Conservation (phyloP, 2,797 vertebrate species). For the Trachops cirrhosus region DNA sequence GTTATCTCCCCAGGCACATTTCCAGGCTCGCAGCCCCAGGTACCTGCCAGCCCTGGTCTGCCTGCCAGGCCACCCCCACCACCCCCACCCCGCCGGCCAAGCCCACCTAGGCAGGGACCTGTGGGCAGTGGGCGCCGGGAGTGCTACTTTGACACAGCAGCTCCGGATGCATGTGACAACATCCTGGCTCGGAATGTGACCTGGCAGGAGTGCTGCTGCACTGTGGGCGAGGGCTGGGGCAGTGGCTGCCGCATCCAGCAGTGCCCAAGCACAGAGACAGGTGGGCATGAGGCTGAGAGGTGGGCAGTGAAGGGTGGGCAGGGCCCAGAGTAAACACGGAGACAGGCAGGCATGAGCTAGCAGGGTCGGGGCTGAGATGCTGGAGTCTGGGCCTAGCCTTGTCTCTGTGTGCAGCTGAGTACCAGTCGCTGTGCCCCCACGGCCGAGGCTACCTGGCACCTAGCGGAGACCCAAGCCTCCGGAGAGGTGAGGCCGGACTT, state of each 20-base stretch:
- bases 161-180: slow-evolving; percentile 82
- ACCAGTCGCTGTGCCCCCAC: slow-evolving; percentile 88
- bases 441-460: slow-evolving; percentile 85
- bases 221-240: slow-evolving; percentile 90
- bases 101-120: slow-evolving; percentile 42
- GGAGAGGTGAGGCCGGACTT: slow-evolving; percentile 50
- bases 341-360: neutral
- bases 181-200: slow-evolving; percentile 87
- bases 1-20: slow-evolving; percentile 34
- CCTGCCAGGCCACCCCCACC: slow-evolving; percentile 5
- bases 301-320: neutral
- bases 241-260: slow-evolving; percentile 83
- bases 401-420: slow-evolving; percentile 83
- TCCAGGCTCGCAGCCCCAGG: slow-evolving; percentile 31
- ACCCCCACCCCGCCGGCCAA: neutral
- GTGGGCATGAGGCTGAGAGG: slow-evolving; percentile 71
- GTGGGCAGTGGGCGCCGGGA: slow-evolving; percentile 77
- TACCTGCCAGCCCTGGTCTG: slow-evolving; percentile 30
- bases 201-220: slow-evolving; percentile 92
- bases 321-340: neutral
- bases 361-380: neutral
- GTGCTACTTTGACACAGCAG: slow-evolving; percentile 89
- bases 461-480: slow-evolving; percentile 13
- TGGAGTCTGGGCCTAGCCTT: neutral
- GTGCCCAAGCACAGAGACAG: slow-evolving; percentile 85